Evolutionary conservation across 2,113 vertebrate species (phyloP).

Genomic region (Ophiodon elongatus): DNA sequence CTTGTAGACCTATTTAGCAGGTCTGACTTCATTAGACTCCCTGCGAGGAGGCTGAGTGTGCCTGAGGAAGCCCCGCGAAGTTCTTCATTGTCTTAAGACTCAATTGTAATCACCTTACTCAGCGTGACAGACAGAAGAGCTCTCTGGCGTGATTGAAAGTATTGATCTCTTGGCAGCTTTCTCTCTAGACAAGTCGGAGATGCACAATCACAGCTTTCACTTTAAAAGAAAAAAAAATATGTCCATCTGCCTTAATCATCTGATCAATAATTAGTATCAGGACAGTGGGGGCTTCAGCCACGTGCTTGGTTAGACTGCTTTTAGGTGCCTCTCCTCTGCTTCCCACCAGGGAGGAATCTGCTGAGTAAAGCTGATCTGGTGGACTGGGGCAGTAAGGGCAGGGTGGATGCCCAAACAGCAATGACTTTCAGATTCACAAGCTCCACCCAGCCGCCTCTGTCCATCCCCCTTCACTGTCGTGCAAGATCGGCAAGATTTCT

Average conservation of each 20-base stretch:
- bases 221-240: slow-evolving; percentile 86
- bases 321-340: slow-evolving; percentile 78
- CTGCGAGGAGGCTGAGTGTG: slow-evolving; percentile 86
- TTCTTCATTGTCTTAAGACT: slow-evolving; percentile 97
- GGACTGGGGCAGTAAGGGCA: slow-evolving; percentile 89
- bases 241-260: slow-evolving; percentile 98
- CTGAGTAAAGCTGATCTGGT: slow-evolving; percentile 94
- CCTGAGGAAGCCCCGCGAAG: slow-evolving; percentile 87
- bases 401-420: slow-evolving; percentile 82
- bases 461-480: slow-evolving; percentile 81
- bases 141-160: slow-evolving; percentile 93
- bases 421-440: slow-evolving; percentile 83
- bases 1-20: slow-evolving; percentile 80
- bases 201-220: slow-evolving; percentile 92
- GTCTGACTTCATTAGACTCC: slow-evolving; percentile 91
- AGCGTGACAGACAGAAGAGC: slow-evolving; percentile 94
- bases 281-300: slow-evolving; percentile 88
- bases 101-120: slow-evolving; percentile 96
- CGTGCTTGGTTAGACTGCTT: slow-evolving; percentile 85
- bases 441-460: slow-evolving; percentile 66
- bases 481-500: slow-evolving; percentile 89
- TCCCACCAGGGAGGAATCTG: slow-evolving; percentile 90
- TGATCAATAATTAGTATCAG: slow-evolving; percentile 95
- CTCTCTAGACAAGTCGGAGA: slow-evolving; percentile 85
- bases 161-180: slow-evolving; percentile 88